A percentile compares a stretch with the other conserved stretches of the same genome.
phyloP scores from a whole-genome alignment of 2,113 vertebrate species.

The Neoarius graeffei region DNA sequence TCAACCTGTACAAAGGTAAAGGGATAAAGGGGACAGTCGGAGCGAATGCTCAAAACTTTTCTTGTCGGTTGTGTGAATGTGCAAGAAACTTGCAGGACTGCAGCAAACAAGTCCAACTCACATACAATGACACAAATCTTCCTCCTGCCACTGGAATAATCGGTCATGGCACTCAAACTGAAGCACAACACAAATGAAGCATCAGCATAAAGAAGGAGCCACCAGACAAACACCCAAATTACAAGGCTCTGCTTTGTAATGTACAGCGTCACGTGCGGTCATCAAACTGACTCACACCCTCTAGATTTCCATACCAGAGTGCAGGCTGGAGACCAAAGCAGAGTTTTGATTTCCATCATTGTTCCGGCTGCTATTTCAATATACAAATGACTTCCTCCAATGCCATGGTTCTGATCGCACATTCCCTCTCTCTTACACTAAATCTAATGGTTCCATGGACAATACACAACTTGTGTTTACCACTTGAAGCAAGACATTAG shows the following conservation, averaged over 20 bases:
- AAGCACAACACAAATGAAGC: not conserved
- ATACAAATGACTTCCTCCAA: conserved; percentile 66
- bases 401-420: not conserved
- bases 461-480: not conserved
- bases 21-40: not conserved
- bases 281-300: conserved; percentile 55
- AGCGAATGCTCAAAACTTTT: not conserved
- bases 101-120: not conserved
- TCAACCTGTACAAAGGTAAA: not conserved
- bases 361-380: conserved; percentile 64
- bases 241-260: conserved; percentile 45
- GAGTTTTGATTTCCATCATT: conserved; percentile 56
- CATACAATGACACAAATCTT: not conserved
- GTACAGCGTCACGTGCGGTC: conserved; percentile 56
- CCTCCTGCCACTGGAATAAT: conserved; percentile 8
- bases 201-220: conserved; percentile 46
- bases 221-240: conserved; percentile 26
- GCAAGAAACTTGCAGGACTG: not conserved
- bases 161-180: not conserved
- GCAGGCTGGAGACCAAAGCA: conserved; percentile 43
- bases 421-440: not conserved
- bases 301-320: conserved; percentile 68
- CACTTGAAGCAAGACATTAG: not conserved
- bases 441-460: conserved; percentile 4
- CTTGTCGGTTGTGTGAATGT: not conserved